Evolutionary conservation across 1,140 invertebrate genomes (phyloP), one percentile per base, ranked within the genome.

Genomic region (Solenopsis fugax): DNA sequence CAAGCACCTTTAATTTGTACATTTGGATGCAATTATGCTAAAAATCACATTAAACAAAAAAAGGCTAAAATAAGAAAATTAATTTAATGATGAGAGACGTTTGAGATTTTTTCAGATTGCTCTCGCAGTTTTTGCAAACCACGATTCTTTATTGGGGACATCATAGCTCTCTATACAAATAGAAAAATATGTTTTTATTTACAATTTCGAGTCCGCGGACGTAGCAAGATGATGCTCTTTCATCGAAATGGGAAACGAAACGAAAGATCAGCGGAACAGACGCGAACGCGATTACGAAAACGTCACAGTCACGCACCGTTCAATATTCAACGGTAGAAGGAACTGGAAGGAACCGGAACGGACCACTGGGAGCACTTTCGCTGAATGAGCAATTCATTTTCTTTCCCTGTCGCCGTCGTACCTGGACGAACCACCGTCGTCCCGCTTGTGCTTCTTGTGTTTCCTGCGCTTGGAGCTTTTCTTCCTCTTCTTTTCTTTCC

Each of bases 401-500:
- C 21, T 45, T 13, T 6, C 64, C 6, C 69, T 34, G 12, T 86
- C 56, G 37, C 12, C 37, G 29, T 92, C 80, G 78, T 85, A 93
- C 6, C 93, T 88, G 0, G 93, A 93, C 2, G 92, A 91, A n/a
- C 18, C 18, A 77, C 78, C 71, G 6, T 41, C 18, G 37, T 92
- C 78, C 58, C 94, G 95, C 21, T 90, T 94, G 24, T 93, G 93
- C 29, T 95, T 95, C 56, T 94, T 95, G 34, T 76, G 92, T 62
- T 94, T 95, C 50, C 94, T 94, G 29, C 91, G 92, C 75, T 95
- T 95, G 0, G 88, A 93, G 45, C 95, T 94, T 52, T 29, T 95
- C 29, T 92, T 94, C 29, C 88, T 93, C 64, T 67, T 67, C 64
- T 67, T 67, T 41, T 4, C 10, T 34, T 93, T 94, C 37, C 95